Evolutionary conservation across 2,888 invertebrate species (phyloP).

Genomic region (Leptinotarsa rubiginosa): DNA sequence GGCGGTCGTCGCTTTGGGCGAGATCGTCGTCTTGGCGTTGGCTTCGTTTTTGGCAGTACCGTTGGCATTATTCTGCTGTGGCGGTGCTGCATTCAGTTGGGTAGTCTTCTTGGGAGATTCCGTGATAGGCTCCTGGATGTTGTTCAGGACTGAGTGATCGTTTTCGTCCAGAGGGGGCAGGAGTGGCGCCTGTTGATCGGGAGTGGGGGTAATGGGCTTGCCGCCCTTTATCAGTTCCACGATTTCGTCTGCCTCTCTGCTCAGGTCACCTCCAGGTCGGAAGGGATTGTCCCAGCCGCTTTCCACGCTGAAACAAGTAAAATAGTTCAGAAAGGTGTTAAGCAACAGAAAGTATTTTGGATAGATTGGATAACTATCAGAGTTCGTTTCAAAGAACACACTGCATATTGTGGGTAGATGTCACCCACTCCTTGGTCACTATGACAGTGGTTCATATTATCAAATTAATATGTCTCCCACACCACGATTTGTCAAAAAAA

Average conservation of each 20-base stretch:
- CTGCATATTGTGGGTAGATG: background rate
- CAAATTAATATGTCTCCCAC: no score
- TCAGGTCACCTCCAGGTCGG: slow-evolving; percentile 94
- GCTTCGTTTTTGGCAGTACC: slow-evolving; percentile 59
- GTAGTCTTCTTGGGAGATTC: slow-evolving; percentile 55
- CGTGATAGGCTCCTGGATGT: slow-evolving; percentile 52
- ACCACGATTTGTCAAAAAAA: no score
- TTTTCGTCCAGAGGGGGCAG: slow-evolving; percentile 68
- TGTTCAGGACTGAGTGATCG: slow-evolving; percentile 51
- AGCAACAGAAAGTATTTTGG: background rate
- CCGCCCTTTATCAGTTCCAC: slow-evolving; percentile 94
- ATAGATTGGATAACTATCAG: background rate
- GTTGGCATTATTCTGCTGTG: slow-evolving; percentile 56
- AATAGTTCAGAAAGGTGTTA: background rate
- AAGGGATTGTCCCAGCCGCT: slow-evolving; percentile 98
- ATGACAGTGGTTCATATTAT: no score
- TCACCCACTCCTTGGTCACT: no score
- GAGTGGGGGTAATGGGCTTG: slow-evolving; percentile 84
- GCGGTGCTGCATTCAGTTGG: slow-evolving; percentile 63
- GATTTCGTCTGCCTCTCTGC: slow-evolving; percentile 95
- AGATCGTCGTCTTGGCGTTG: slow-evolving; percentile 62
- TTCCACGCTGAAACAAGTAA: slow-evolving; percentile 80
- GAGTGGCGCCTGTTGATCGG: slow-evolving; percentile 70
- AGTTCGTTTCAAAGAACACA: background rate
- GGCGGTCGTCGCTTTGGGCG: slow-evolving; percentile 57